Conservation (phyloP, 2,797 vertebrate genomes). For the Malacoctenus gilli region DNA sequence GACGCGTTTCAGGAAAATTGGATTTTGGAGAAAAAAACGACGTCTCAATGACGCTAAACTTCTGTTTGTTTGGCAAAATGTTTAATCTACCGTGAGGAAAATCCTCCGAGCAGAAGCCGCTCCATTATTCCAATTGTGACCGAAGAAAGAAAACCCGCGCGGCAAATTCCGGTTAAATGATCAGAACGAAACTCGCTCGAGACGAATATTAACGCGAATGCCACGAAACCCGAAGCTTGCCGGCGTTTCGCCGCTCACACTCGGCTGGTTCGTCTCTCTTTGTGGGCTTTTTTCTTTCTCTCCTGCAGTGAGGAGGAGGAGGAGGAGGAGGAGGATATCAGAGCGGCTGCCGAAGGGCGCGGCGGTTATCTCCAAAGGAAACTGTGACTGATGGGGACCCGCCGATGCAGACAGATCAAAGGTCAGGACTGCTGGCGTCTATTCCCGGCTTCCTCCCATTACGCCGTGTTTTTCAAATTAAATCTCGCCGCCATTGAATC, state of each 20-base stretch:
- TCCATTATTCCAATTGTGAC: too few relatives aligned
- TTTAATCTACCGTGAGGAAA: too few relatives aligned
- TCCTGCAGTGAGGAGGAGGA: slow-evolving; percentile 26
- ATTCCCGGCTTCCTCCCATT: slow-evolving; percentile 48
- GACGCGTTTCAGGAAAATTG: too few relatives aligned
- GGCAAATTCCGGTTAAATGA: too few relatives aligned
- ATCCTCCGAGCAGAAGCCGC: too few relatives aligned
- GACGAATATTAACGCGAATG: too few relatives aligned
- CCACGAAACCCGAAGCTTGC: too few relatives aligned
- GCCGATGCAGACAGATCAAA: slow-evolving; percentile 57
- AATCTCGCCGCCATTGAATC: slow-evolving; percentile 35
- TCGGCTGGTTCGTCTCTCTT: not conserved
- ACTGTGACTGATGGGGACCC: slow-evolving; percentile 32
- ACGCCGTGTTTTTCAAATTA: slow-evolving; percentile 48
- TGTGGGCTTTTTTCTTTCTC: not conserved
- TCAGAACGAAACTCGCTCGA: too few relatives aligned
- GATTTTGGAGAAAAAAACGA: too few relatives aligned
- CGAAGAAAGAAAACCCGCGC: too few relatives aligned
- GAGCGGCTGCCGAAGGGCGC: slow-evolving; percentile 19
- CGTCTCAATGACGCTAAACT: too few relatives aligned
- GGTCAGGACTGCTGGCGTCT: slow-evolving; percentile 52
- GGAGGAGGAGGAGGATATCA: slow-evolving; percentile 21
- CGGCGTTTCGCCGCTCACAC: not conserved
- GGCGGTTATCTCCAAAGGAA: slow-evolving; percentile 18
- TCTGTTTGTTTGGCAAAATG: too few relatives aligned